Evolutionary conservation across 1,140 invertebrate genomes (phyloP).

Genomic region (Elysia chlorotica): DNA sequence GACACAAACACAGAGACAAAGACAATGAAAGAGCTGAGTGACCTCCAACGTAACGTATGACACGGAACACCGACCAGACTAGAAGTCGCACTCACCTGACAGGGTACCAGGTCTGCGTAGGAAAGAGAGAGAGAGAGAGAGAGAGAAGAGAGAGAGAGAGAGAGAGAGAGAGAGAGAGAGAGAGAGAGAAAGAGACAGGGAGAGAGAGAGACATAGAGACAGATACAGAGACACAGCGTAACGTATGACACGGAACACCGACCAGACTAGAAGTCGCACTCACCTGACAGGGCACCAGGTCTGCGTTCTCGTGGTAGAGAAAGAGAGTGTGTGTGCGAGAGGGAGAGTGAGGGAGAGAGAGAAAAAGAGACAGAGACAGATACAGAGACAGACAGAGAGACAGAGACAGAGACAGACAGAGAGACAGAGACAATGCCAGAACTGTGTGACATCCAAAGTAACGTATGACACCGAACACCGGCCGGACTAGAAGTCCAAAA

Average conservation of each 20-base stretch:
- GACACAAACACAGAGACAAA: background rate
- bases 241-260: background rate
- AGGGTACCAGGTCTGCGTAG: slow-evolving; percentile 60
- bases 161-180: slow-evolving; percentile 1
- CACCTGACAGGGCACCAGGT: slow-evolving; percentile 61
- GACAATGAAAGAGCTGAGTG: background rate
- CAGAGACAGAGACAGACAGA: slow-evolving; percentile 7
- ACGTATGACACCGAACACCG: background rate
- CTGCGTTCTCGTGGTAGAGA: too few relatives aligned
- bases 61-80: background rate
- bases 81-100: slow-evolving; percentile 53
- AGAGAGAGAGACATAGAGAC: background rate
- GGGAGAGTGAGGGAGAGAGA: background rate
- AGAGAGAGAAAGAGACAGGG: slow-evolving; percentile 11
- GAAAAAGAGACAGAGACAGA: slow-evolving; percentile 11
- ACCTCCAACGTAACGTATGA: background rate
- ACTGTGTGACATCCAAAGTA: background rate
- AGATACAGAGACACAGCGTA: background rate
- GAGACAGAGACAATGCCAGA: background rate
- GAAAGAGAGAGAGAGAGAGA: too few relatives aligned
- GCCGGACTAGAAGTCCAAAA: slow-evolving; percentile 1
- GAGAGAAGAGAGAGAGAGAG: background rate
- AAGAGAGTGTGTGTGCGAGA: too few relatives aligned
- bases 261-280: slow-evolving; percentile 25
- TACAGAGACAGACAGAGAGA: background rate